Conservation (phyloP, 2,113 vertebrate species). For the Dunckerocampus dactyliophorus region DNA sequence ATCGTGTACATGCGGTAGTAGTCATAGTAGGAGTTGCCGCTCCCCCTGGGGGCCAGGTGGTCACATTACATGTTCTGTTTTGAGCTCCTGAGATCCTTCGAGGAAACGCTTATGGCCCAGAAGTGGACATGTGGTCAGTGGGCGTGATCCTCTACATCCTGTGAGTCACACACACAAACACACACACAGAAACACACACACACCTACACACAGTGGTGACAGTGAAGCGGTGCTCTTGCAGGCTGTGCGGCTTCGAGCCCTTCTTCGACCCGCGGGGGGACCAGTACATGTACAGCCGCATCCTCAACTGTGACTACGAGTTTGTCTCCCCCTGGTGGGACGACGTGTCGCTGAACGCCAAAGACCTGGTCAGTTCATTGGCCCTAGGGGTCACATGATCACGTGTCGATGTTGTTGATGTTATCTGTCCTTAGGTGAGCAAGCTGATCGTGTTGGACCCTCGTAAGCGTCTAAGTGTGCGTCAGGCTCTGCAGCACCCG, state of each 20-base stretch:
- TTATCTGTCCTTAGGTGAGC: slow-evolving; percentile 72
- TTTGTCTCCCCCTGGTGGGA: slow-evolving; percentile 84
- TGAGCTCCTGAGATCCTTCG: slow-evolving; percentile 85
- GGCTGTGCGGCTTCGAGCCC: slow-evolving; percentile 87
- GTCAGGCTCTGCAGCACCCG: slow-evolving; percentile 80
- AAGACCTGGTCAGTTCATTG: slow-evolving; percentile 76
- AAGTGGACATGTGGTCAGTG: slow-evolving; percentile 91
- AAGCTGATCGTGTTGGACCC: slow-evolving; percentile 83
- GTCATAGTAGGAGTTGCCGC: no score
- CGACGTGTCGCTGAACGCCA: slow-evolving; percentile 79
- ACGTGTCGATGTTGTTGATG: neutral
- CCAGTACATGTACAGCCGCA: slow-evolving; percentile 85
- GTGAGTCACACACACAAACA: slow-evolving; percentile 68
- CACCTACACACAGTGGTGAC: neutral
- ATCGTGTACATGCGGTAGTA: neutral
- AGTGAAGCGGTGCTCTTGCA: slow-evolving; percentile 26
- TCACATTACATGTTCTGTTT: slow-evolving; percentile 16
- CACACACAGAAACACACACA: neutral
- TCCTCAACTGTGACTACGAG: slow-evolving; percentile 83
- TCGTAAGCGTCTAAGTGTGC: slow-evolving; percentile 76
- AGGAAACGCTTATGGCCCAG: slow-evolving; percentile 81
- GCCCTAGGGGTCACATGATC: neutral
- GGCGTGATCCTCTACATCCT: slow-evolving; percentile 89
- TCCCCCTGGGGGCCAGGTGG: no score
- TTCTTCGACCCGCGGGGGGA: slow-evolving; percentile 86